Evolutionary conservation across 2,888 invertebrate genomes (phyloP), one percentile per base, ranked within the genome.

Genomic region (Macrophya annulata): DNA sequence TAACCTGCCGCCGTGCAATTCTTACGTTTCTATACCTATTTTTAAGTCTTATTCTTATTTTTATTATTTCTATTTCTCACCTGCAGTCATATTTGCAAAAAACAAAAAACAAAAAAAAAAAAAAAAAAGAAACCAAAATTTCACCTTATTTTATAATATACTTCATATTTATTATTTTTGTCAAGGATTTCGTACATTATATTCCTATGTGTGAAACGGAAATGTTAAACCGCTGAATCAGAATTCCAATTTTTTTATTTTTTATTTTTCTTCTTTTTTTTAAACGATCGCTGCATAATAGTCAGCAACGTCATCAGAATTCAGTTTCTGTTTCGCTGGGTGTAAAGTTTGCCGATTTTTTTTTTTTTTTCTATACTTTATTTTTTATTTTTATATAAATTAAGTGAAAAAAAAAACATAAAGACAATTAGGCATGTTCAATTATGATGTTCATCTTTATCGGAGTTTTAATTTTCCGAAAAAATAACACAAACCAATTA

Each of bases 1-100:
- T 68, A 68, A 68, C 37, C 68, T 68, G 68, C 68, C 37, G 31
- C 31, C 37, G 17, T 68, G n/a, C n/a, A n/a, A n/a, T 68, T 68
- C 68, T 68, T 37, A 37, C 37, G 68, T 68, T 37, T 37, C 25
- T 68, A 17, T 15, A 25, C 17, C 10, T 68, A 55, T 55, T 68
- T 68, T 37, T 37, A 17, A 6, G 17, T 68, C 37, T n/a, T 17
- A 51, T n/a, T 51, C 51, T 51, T n/a, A 37, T 68, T 68, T 37
- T 68, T 37, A 37, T 17, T 65, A 65, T 15, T 15, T 31, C 31
- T 65, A 65, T 65, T 65, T 25, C 6, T 31, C 31, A 9, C 21
- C 12, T 37, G 15, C 17, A 68, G 15, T 37, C 37, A 62, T 62
- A 31, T 1, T 12, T 5, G 21, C 25, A 3, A 25, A 21, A 62